Evolutionary conservation across 2,797 vertebrate species (phyloP), one percentile per base, ranked within the genome.

Genomic region (Leptatherina wallacei): DNA sequence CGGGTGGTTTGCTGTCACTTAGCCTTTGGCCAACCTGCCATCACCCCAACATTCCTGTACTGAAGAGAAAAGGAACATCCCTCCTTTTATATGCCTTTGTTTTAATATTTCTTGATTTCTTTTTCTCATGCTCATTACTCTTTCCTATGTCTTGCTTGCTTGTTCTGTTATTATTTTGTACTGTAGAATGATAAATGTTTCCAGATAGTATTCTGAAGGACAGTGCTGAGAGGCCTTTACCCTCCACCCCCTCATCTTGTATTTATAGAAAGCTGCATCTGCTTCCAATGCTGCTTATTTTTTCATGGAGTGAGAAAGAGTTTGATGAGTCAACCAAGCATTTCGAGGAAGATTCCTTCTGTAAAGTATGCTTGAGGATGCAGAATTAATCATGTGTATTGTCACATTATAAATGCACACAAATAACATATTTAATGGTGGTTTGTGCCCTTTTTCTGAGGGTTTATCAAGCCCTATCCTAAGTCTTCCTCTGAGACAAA

Each of bases 161-260:
- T 54, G 36, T 51, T 75, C 29, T 67, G 57, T 70, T 79, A 77
- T 68, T 83, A 70, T 76, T 58, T 77, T 44, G 71, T 87, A 75
- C 88, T 81, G 82, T 74, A 80, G 78, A 83, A 85, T 88, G 64
- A 75, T 91, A 92, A 92, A 91, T 86, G 88, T 87, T 92, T 94
- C 90, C 91, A 94, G 91, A 91, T 85, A 90, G 77, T 30, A 68
- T 73, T 90, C 61, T 69, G 76, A 90, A 91, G 88, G 91, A 90
- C 85, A 80, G 65, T 69, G 49, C 49, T 54, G 65, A 71, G 79
- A 89, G 75, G 73, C 83, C 81, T 88, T 85, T 82, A 83, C 69
- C 78, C 84, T 86, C 71, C 65, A 83, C 71, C 75, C 67, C 80
- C 64, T 79, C 72, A 33, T 77, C 51, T 76, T 79, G 73, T 83